Evolutionary conservation across 2,797 vertebrate species (phyloP).

Genomic region (Euthynnus affinis): DNA sequence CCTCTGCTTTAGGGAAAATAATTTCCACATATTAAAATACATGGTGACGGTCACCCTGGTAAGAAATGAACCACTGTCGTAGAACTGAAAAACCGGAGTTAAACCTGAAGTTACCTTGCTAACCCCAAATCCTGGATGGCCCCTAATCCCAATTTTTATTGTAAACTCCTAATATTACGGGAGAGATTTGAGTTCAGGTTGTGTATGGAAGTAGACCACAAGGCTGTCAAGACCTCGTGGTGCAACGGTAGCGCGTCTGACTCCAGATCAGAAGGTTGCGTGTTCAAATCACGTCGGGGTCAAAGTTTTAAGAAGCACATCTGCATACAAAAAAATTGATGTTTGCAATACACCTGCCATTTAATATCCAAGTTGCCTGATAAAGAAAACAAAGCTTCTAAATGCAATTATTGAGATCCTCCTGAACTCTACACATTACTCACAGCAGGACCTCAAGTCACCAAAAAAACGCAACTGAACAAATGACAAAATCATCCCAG

Average conservation of each 20-base stretch:
- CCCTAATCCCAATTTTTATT: neutral
- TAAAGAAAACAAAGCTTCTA: no score
- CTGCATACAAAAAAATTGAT: neutral
- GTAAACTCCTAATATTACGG: neutral
- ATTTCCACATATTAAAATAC: no score
- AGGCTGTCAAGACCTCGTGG: slow-evolving; percentile 78
- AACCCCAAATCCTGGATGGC: no score
- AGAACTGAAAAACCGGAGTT: no score
- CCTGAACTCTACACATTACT: neutral
- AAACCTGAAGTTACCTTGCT: no score
- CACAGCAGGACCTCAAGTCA: neutral
- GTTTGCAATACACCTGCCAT: neutral
- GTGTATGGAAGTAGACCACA: no score
- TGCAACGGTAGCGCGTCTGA: slow-evolving; percentile 86
- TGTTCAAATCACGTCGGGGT: slow-evolving; percentile 86
- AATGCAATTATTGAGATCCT: no score
- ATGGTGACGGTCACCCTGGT: no score
- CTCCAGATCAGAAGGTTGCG: slow-evolving; percentile 87
- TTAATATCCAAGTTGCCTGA: no score
- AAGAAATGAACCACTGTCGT: no score
- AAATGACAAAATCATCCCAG: neutral
- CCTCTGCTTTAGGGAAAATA: no score
- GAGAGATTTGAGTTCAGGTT: neutral
- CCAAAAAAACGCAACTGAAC: neutral
- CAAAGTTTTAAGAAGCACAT: slow-evolving; percentile 6